Evolutionary conservation across 1,140 invertebrate species (phyloP).

Genomic region (Parasteatoda tepidariorum): DNA sequence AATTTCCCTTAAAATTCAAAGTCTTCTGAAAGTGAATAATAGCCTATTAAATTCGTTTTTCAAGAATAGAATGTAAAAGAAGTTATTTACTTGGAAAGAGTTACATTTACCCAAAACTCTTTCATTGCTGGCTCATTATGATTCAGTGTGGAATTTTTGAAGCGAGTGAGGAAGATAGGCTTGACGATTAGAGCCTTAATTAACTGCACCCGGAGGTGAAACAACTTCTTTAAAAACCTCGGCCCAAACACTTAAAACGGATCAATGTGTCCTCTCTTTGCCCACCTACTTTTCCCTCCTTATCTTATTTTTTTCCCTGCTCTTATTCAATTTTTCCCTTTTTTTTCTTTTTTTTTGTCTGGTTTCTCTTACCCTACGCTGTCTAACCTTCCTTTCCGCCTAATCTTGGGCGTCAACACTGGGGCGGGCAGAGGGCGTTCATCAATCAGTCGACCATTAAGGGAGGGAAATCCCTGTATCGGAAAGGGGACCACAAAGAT

Average conservation of each 20-base stretch:
- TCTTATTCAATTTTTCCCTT: neutral
- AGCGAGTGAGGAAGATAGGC: neutral
- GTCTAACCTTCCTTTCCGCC: constrained; percentile 2
- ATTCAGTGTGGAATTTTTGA: constrained; percentile 13
- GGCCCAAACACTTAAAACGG: constrained; percentile 31
- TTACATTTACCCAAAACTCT: neutral
- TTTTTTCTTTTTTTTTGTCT: neutral
- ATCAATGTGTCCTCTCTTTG: neutral
- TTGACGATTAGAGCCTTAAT: constrained; percentile 25
- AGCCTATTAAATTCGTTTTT: too few species aligned
- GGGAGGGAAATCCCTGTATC: neutral
- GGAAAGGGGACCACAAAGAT: neutral
- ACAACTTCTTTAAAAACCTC: constrained; percentile 29
- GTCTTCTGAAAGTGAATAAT: too few species aligned
- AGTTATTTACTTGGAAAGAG: too few species aligned
- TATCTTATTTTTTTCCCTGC: constrained; percentile 2
- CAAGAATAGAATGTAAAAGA: too few species aligned
- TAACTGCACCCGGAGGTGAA: constrained; percentile 37
- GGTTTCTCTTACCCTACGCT: neutral
- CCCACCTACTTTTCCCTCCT: neutral
- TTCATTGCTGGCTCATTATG: constrained; percentile 14
- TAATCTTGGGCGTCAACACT: constrained; percentile 28
- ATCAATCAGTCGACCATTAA: constrained; percentile 45
- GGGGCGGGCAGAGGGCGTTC: neutral
- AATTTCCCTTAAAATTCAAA: too few species aligned